Conservation (phyloP, 2,888 invertebrate genomes). For the Panorpa germanica region DNA sequence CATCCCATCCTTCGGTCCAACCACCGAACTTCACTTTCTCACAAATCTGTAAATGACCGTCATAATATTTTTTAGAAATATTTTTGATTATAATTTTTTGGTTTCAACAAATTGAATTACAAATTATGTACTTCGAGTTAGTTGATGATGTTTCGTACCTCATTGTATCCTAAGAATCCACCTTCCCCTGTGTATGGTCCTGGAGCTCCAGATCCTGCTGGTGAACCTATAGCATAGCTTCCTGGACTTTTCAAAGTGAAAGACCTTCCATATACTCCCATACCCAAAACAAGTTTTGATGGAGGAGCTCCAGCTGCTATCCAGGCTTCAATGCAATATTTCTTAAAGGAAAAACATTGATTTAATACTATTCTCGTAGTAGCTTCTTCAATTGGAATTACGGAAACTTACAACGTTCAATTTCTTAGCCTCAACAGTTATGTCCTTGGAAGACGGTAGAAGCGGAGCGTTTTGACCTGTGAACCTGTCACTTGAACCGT, state of each 20-base stretch:
- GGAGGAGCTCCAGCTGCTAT: constrained; percentile 19
- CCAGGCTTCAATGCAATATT: constrained; percentile 22
- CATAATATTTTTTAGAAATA: too few species aligned
- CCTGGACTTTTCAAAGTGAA: constrained; percentile 21
- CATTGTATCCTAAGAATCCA: constrained; percentile 34
- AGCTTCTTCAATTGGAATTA: background rate
- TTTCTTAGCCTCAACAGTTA: constrained; percentile 13
- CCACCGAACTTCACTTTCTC: constrained; percentile 19
- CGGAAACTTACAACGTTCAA: constrained; percentile 23
- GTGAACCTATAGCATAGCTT: constrained; percentile 24
- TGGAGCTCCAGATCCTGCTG: constrained; percentile 26
- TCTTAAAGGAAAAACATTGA: constrained; percentile 16
- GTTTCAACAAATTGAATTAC: background rate
- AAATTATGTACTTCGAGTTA: background rate
- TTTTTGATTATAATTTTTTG: constrained; percentile 1
- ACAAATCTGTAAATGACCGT: constrained; percentile 20
- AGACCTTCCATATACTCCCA: constrained; percentile 23
- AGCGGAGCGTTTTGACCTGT: constrained; percentile 32
- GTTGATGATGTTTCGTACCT: constrained; percentile 18
- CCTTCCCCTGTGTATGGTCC: constrained; percentile 28
- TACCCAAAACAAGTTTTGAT: constrained; percentile 22
- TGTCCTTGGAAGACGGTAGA: constrained; percentile 18
- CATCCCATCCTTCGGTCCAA: constrained; percentile 19
- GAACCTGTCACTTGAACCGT: constrained; percentile 28
- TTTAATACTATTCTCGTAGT: background rate